Evolutionary conservation across 1,140 invertebrate species (phyloP).

Genomic region (Ylistrum balloti): DNA sequence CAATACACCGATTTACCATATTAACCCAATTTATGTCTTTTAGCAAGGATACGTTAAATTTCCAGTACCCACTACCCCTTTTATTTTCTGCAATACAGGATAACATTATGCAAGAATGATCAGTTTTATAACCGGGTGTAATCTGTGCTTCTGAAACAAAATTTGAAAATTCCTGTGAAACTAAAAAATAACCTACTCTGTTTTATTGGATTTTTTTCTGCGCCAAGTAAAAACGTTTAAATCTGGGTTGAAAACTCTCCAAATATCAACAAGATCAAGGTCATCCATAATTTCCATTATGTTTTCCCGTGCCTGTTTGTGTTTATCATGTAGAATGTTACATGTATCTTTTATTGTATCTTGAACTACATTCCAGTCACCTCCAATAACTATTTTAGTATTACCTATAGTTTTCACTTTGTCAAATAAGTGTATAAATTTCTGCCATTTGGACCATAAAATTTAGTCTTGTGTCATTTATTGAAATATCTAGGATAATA

Average conservation of each 20-base stretch:
- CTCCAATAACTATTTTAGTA: neutral
- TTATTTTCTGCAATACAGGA: neutral
- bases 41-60: neutral
- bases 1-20: neutral
- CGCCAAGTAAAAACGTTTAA: constrained; percentile 8
- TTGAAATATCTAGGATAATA: neutral
- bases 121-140: neutral
- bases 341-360: neutral
- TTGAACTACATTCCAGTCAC: constrained; percentile 23
- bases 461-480: constrained; percentile 14
- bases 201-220: constrained; percentile 43
- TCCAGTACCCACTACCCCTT: neutral
- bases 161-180: constrained; percentile 1
- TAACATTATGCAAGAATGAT: neutral
- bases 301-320: neutral
- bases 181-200: constrained; percentile 49
- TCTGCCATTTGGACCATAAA: constrained; percentile 1
- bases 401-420: neutral
- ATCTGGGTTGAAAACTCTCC: constrained; percentile 23
- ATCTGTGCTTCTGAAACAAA: neutral
- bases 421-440: neutral
- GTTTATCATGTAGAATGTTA: neutral
- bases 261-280: constrained; percentile 2
- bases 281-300: constrained; percentile 41
- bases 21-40: neutral